Percentiles rank a stretch among this genome's conserved stretches.
Conservation (phyloP, 2,797 vertebrate genomes). For the Diglossa cyanea region DNA sequence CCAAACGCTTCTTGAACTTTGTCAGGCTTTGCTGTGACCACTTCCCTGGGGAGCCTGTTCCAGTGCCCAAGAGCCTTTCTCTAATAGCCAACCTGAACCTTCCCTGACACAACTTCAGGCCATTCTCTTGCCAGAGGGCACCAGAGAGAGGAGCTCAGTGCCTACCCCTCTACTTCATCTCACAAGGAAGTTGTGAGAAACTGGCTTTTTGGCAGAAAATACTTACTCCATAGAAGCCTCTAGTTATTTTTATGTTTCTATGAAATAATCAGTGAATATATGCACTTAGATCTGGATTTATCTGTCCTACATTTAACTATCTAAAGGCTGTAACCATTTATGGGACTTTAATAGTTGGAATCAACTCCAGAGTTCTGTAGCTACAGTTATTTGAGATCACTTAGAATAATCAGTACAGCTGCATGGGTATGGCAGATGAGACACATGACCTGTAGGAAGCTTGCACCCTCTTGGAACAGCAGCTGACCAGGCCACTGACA, state of each 20-base stretch:
- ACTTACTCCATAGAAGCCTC: neutral
- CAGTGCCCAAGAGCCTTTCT: neutral
- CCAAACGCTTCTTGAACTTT: rapidly evolving
- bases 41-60: neutral
- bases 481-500: neutral
- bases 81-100: neutral
- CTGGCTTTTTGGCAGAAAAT: neutral
- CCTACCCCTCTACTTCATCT: neutral
- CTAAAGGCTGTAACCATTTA: neutral
- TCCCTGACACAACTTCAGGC: neutral
- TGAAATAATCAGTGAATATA: neutral
- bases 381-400: neutral
- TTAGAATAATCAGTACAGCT: neutral
- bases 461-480: neutral
- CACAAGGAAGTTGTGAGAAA: neutral
- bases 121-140: neutral
- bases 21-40: neutral
- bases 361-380: neutral
- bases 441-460: neutral
- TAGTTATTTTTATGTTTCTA: neutral
- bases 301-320: neutral
- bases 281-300: neutral
- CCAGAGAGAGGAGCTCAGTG: neutral
- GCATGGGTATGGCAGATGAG: neutral
- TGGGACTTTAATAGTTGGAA: neutral